A percentile compares a stretch with the other conserved stretches of the same genome.
Conservation (phyloP, 30 jellyfish, hydroid and myxozoan genomes). For the Turritopsis dohrnii region DNA sequence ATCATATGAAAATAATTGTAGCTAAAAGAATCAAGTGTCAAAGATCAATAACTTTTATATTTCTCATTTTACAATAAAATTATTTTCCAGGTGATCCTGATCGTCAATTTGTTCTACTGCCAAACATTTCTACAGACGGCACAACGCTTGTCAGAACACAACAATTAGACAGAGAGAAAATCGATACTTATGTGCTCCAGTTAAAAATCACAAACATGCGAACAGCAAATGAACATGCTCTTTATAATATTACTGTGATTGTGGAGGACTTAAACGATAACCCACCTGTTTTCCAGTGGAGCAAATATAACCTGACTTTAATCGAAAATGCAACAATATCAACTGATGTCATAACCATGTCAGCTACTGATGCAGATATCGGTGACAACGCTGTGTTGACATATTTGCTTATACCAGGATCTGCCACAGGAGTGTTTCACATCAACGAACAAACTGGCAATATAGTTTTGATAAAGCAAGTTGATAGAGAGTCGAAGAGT, state of each 20-base stretch:
- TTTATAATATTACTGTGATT: conserved; percentile 39
- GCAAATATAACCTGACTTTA: conserved; percentile 38
- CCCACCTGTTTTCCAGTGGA: conserved; percentile 54
- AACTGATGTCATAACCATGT: conserved; percentile 40
- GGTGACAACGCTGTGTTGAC: conserved; percentile 54
- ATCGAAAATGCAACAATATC: conserved; percentile 63
- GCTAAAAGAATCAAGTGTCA: neutral
- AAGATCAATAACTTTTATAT: neutral
- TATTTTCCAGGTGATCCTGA: conserved; percentile 59
- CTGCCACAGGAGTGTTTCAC: conserved; percentile 50
- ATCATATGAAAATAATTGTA: too few species aligned
- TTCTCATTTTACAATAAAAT: neutral
- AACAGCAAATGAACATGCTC: conserved; percentile 28
- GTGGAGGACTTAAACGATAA: conserved; percentile 80
- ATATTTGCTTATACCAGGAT: conserved; percentile 68
- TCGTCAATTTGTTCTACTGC: conserved; percentile 39
- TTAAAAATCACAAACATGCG: conserved; percentile 52
- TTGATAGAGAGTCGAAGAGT: conserved; percentile 63
- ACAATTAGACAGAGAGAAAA: conserved; percentile 61
- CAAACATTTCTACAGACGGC: conserved; percentile 38
- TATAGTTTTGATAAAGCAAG: conserved; percentile 45
- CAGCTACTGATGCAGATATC: conserved; percentile 73
- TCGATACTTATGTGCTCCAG: conserved; percentile 36
- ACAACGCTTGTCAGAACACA: conserved; percentile 37
- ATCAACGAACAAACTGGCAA: conserved; percentile 51